Percentiles rank a stretch among this genome's conserved stretches.
Conservation (phyloP, 2,888 invertebrate species). For the Drosophila pegasa region DNA sequence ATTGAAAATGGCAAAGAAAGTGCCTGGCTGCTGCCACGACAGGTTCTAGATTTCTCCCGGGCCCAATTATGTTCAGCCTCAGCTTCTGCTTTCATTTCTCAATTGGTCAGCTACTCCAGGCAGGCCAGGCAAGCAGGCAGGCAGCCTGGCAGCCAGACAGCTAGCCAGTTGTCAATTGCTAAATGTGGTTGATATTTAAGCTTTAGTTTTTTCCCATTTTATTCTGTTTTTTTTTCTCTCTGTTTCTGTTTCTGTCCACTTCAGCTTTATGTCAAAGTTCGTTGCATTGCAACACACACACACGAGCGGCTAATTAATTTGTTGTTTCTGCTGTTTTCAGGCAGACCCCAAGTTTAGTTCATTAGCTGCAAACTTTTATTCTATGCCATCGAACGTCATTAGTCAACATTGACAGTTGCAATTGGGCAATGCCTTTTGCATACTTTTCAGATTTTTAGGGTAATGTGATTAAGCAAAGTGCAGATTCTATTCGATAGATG, state of each 20-base stretch:
- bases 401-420: constrained; percentile 38
- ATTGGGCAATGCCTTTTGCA: constrained; percentile 26
- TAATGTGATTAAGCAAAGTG: not conserved
- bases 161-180: constrained; percentile 18
- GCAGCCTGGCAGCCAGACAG: too few relatives aligned
- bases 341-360: constrained; percentile 13
- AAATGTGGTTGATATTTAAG: constrained; percentile 70
- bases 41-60: constrained; percentile 74
- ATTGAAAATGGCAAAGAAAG: constrained; percentile 74
- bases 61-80: constrained; percentile 59
- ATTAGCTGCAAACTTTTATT: constrained; percentile 27
- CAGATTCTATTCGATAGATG: not conserved
- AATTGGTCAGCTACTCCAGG: constrained; percentile 44
- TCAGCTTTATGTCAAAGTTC: constrained; percentile 58
- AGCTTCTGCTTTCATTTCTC: constrained; percentile 61
- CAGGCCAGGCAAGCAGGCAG: too few relatives aligned
- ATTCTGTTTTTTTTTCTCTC: not conserved
- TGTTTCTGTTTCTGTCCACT: not conserved
- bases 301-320: constrained; percentile 61
- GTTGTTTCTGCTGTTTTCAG: constrained; percentile 7
- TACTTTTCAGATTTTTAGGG: not conserved
- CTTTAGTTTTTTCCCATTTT: constrained; percentile 12
- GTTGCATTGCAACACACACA: constrained; percentile 24
- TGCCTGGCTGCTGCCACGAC: constrained; percentile 30
- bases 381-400: constrained; percentile 36